Base-by-base conservation (phyloP, 1,140 invertebrate species). In the Drosophila prosaltans region DNA sequence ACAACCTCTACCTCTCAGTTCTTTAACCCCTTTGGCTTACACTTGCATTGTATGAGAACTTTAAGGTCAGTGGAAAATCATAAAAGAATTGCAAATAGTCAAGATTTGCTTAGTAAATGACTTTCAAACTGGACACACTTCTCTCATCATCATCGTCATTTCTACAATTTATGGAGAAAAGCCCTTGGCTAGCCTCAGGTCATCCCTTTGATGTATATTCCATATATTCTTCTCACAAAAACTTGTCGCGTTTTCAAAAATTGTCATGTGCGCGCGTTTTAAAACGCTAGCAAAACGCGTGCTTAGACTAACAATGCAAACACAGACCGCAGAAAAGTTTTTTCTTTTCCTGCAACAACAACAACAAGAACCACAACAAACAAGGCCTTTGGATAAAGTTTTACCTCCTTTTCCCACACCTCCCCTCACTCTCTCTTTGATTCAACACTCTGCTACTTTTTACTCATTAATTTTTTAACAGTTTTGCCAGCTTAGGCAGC, bases 401-500 rank as follows among this genome's bases (percentile, higher is more conserved):
- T 26, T 9, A 16, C 2, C 7, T 24, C 63, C 28, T 72, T 67
- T 77, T 69, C 45, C 60, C 40, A 66, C 36, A 11, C n/a, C 58
- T 30, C n/a, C 11, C 55, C 8, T 11, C 9, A 16, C 9, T n/a
- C 16, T 0, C n/a, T 36, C 7, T 8, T n/a, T 30, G 2, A 36
- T 1, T 36, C 32, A 36, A 36, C 32, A 36, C 32, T 36, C 6
- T 36, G 32, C 16, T 39, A 26, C 8, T 24, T 51, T 51, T 51
- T 51, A 55, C 79, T 81, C 79, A 81, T 81, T 81, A 81, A 81
- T 81, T 81, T 81, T 81, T 81, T 57, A 81, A 62, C 61, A 81
- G 51, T 63, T 69, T 28, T 16, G 41, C 11, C 63, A 30, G 67
- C 65, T 74, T 80, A 65, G 54, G 39, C 39, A 36, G 32, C 32